Evolutionary conservation across 1,140 invertebrate species (phyloP), one percentile per base, ranked within the genome.

Genomic region (Drosophila paulistorum): DNA sequence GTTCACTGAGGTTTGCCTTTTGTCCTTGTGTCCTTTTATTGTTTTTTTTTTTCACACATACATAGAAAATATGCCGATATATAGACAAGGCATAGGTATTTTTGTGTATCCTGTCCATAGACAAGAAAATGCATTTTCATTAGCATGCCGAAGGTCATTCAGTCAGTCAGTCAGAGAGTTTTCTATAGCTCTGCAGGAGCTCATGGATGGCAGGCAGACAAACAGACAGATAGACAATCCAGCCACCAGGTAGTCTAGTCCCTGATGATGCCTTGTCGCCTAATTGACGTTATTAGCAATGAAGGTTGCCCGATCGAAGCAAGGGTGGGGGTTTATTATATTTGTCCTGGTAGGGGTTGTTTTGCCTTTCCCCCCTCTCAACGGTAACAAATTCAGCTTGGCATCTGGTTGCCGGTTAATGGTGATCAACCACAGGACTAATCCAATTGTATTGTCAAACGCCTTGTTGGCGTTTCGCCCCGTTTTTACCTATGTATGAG

Each of bases 251-350:
- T 51, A 51, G 45, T 17, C 42, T 45, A 65, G 61, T 41, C 42
- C 39, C 71, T n/a, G 45, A 26, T 20, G 54, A 71, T 67, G 63
- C 55, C 67, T 54, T 57, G 81, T 80, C 68, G 65, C 72, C 79
- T 86, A 87, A 86, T 86, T 83, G 79, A 87, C 45, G 77, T 83
- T 87, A 87, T 86, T 83, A 86, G 82, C 42, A 57, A 37, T 42
- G 39, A 42, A 48, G 64, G 59, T 68, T 39, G 37, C 10, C 11
- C 3, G 64, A 33, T 30, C 30, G 30, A 7, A 30, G 30, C 30
- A 39, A 35, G 48, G 63, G 48, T 4, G 9, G 20, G 33, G 51
- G 51, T 11, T 30, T 30, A 7, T 30, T 30, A 0, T 30, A 30
- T 30, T 30, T 30, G 6, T 7, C 17, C 9, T 7, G 37, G 20